Base-by-base conservation (phyloP, 2,113 vertebrate genomes). In the Sciurus niger region DNA sequence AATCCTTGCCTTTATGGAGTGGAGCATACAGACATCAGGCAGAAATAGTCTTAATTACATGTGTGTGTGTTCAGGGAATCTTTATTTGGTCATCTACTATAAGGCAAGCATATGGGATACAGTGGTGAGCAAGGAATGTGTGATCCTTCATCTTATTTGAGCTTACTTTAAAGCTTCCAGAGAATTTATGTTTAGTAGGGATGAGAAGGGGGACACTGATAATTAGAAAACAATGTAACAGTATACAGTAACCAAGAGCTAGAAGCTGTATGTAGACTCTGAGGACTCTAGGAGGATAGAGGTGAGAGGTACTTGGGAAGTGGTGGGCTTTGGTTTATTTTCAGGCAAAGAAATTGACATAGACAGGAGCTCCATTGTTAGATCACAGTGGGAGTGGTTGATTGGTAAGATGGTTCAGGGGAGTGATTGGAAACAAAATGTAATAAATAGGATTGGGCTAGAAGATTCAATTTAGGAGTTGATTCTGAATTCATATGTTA, bases 341-440 rank as follows among this genome's bases (percentile, higher is more conserved):
- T 95, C 34, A 68, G 80, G 77, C 76, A 92, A 79, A 76, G 20
- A 40, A 80, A 80, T 63, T 95, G 60, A 90, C 40, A 83, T 77
- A 88, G 87, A 78, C 48, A 90, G 93, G 55, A 84, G 53, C 51
- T 84, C 60, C 55, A 95, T 11, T 84, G 68, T 87, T 92, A 93
- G 16, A 46, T 93, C 65, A 85, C 34, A 78, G 58, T 22, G 70
- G 24, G n/a, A 43, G 74, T 10, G 60, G 51, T 37, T 76, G 53
- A 28, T 74, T 51, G 63, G 28, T 70, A 53, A 74, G 48, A 91
- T 34, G 40, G 32, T 58, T 92, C 80, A 37, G 14, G 72, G 20
- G 30, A 84, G 20, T 68, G 30, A 37, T 24, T 53, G 82, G 32
- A 95, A 77, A 96, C 30, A 67, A 92, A 92, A 51, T 34, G 93